Evolutionary conservation across 2,797 vertebrate species (phyloP), one percentile per base, ranked within the genome.

Genomic region (Staurois parvus): DNA sequence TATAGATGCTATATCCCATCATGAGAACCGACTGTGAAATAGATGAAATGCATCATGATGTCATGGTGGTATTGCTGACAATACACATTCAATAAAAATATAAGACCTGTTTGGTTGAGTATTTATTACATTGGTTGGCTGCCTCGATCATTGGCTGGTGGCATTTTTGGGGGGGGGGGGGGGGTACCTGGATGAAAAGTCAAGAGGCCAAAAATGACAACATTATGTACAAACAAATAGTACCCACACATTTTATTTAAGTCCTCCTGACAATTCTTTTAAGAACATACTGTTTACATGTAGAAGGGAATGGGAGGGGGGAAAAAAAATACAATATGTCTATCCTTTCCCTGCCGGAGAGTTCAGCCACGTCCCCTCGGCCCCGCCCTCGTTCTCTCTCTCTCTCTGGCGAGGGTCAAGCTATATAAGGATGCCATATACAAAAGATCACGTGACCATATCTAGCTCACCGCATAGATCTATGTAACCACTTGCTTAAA

Each of bases 261-360:
- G 94, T 97, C 98, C 96, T 98, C 97, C 96, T 97, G 98, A 97
- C 96, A 97, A 94, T 95, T 95, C 95, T 94, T 96, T 96, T 97
- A 98, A 99, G 96, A 99, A 99, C 97, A 97, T 96, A 98, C 96
- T 96, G 96, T 97, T 96, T 97, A 99, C 97, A 99, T 96, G 97
- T 95, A 98, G 97, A 97, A 95, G 92, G 66, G 62, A 70, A 37
- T 9, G 24, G 40, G 40, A 34, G 7, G 2, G 15, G 4, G 13
- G 21, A 32, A 69, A 92, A 92, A 94, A 96, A 95, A 96, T 98
- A 98, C 96, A 97, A 99, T 97, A 98, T 95, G 96, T 95, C 96
- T 97, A 76, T 52, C 12, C 77, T 26, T 77, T 77, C 82, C 74
- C 37, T 77, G 82, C 66, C 48, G 32, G 64, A 75, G 59, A 52